A percentile compares a stretch with the other conserved stretches of the same genome.
Conservation (phyloP, 2,113 vertebrate genomes). For the Ciconia maguari region DNA sequence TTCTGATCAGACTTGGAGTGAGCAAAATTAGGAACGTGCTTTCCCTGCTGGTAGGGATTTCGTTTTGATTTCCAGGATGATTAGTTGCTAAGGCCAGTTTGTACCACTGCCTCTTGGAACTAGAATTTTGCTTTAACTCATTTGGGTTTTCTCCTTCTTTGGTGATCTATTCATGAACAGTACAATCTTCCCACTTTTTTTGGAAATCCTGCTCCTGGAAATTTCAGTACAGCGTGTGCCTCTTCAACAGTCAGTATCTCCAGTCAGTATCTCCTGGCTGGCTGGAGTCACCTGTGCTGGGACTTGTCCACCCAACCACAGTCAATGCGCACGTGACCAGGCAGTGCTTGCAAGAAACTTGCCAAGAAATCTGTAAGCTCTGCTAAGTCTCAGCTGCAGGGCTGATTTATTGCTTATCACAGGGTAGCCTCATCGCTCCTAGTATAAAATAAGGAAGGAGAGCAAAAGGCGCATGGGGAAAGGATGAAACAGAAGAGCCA, state of each 20-base stretch:
- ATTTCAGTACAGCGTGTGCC: neutral
- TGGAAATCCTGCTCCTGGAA: neutral
- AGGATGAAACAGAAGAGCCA: neutral
- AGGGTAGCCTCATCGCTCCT: neutral
- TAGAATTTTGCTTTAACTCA: neutral
- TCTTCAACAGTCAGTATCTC: neutral
- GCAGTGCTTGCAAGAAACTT: neutral
- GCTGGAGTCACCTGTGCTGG: neutral
- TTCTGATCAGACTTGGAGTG: neutral
- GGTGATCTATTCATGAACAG: neutral
- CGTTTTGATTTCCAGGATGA: neutral
- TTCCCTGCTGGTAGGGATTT: neutral
- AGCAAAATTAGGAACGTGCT: neutral
- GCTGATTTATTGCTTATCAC: neutral
- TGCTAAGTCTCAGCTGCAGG: neutral
- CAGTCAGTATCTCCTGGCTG: neutral
- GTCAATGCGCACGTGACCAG: accelerated
- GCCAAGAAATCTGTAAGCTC: neutral
- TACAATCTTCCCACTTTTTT: neutral
- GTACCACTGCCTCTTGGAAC: neutral
- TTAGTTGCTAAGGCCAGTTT: neutral
- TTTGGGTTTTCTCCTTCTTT: neutral
- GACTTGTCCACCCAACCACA: neutral
- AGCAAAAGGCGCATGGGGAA: neutral
- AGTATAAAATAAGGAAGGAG: neutral